A percentile compares a stretch with the other conserved stretches of the same genome.
phyloP scores from a whole-genome alignment of 2,113 vertebrate species.

The Prunella himalayana region DNA sequence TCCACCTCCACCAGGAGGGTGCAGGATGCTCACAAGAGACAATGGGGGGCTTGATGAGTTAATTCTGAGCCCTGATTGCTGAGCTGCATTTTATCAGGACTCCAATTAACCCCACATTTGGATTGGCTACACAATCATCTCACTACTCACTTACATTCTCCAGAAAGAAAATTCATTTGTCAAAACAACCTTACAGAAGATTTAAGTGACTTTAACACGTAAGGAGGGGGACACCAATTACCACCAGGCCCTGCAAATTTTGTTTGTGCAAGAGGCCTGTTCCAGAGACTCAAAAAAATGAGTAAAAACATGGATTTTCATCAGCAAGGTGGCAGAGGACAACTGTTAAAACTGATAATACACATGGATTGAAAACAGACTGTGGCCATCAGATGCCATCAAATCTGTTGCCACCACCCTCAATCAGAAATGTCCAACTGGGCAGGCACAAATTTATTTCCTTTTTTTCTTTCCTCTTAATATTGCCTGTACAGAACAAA shows the following conservation, averaged over 20 bases:
- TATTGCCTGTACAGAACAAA: not conserved
- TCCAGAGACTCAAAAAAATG: not conserved
- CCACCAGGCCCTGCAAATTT: not conserved
- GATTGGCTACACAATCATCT: not conserved
- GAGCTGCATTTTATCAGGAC: not conserved
- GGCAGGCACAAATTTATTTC: not conserved
- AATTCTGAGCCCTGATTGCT: not conserved
- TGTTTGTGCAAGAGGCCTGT: not conserved
- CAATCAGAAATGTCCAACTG: not conserved
- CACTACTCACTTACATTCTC: not conserved
- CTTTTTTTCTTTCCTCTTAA: not conserved
- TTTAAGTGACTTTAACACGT: not conserved
- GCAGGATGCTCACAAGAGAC: not conserved
- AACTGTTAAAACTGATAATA: not conserved
- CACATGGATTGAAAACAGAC: not conserved
- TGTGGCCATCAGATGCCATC: not conserved
- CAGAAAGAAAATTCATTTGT: not conserved
- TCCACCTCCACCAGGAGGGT: not conserved
- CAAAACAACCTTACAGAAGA: not conserved
- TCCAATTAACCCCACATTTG: not conserved
- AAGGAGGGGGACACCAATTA: not conserved
- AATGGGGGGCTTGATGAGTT: not conserved
- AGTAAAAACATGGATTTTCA: not conserved
- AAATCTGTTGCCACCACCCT: not conserved
- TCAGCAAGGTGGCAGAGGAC: not conserved